Evolutionary conservation across 2,797 vertebrate species (phyloP), one percentile per base, ranked within the genome.

Genomic region (Limnodromus scolopaceus): DNA sequence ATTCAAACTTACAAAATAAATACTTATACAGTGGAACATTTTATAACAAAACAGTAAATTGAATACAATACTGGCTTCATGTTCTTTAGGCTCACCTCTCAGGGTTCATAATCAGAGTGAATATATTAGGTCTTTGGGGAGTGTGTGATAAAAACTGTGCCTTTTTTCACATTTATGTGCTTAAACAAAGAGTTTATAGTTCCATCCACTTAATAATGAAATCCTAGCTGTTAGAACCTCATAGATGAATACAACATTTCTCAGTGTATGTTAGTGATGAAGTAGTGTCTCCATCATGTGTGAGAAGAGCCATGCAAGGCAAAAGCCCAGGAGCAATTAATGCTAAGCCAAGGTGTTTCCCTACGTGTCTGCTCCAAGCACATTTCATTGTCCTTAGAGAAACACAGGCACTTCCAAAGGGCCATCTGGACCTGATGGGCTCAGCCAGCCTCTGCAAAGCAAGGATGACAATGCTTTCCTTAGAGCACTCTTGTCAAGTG

Each of bases 1-100:
- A 87, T 94, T 97, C 88, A 96, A 70, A 82, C 32, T 96, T 92
- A 74, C 79, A 87, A 92, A 93, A 95, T 81, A 95, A 95, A 95
- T 91, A 79, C 43, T 69, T 93, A 84, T 30, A 38, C 46, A 95
- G 41, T 71, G 49, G 51, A 87, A 78, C 9, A 41, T 87, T 97
- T 96, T 71, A 80, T 84, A 89, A 96, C 49, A 82, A 94, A 96
- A 90, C 25, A 84, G 18, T 84, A 84, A 77, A 85, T 95, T 74
- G 95, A 96, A 95, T 84, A 89, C 57, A 94, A 76, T 93, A 89
- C 16, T 65, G 32, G 32, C 54, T 74, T 92, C 88, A 54, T 87
- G 91, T 57, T 96, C n/a, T 91, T 95, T 72, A 53, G 78, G 66
- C 53, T 97, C 49, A 41, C n/a, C 19, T 95, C 36, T 88, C 89